Conservation (phyloP, 2,888 invertebrate species). For the Agonopterix arenella region DNA sequence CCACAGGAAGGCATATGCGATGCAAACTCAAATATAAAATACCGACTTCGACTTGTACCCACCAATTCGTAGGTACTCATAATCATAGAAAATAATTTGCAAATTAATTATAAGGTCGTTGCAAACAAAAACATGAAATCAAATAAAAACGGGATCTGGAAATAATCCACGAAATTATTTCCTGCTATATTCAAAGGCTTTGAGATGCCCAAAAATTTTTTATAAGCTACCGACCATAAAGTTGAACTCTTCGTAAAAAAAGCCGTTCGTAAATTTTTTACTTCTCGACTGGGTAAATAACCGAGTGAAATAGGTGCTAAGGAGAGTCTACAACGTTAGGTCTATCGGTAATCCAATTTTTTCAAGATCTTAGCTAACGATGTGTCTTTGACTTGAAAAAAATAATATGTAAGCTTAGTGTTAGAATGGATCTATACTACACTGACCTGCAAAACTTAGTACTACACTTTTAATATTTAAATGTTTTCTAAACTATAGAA, state of each 20-base stretch:
- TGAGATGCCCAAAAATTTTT: constrained; percentile 24
- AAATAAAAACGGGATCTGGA: constrained; percentile 18
- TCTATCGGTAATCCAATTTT: too few relatives aligned
- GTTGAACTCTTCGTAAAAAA: constrained; percentile 35
- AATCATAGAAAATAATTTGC: background rate
- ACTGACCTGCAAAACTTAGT: too few relatives aligned
- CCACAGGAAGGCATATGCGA: too few relatives aligned
- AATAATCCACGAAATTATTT: constrained; percentile 26
- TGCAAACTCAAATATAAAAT: too few relatives aligned
- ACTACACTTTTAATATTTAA: too few relatives aligned
- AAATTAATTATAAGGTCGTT: background rate
- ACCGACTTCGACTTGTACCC: too few relatives aligned
- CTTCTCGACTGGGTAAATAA: constrained; percentile 28
- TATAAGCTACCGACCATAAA: constrained; percentile 37
- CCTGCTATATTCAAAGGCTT: background rate
- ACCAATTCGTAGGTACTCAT: too few relatives aligned
- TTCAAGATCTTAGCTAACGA: too few relatives aligned
- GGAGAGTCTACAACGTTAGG: background rate
- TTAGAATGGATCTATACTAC: too few relatives aligned
- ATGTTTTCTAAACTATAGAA: too few relatives aligned
- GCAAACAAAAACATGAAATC: background rate
- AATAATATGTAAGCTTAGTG: too few relatives aligned
- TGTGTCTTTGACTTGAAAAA: too few relatives aligned
- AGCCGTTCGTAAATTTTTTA: constrained; percentile 37
- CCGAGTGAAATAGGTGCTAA: constrained; percentile 9